Evolutionary conservation across 2,113 vertebrate species (phyloP), one percentile per base, ranked within the genome.

Genomic region (Sarotherodon lohbergeri): DNA sequence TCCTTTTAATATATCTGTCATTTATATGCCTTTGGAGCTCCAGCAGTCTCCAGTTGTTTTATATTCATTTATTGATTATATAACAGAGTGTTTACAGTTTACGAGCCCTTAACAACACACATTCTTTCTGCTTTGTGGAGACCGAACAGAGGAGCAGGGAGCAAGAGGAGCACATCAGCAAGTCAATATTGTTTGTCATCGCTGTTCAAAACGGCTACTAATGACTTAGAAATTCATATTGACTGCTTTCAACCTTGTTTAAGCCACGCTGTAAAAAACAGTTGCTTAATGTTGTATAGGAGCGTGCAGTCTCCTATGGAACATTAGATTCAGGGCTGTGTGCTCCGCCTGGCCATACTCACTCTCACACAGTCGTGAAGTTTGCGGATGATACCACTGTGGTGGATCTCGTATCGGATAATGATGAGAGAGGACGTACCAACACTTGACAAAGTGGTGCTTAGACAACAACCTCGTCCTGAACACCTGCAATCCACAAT

Each of bases 51-150:
- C 36, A n/a, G 19, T 34, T 76, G 83, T 82, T 89, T 88, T 50
- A 55, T 89, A 86, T 88, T 73, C 29, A 89, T 85, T 59, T 84
- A 80, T 32, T 80, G 83, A 86, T 86, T 84, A 43, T 34, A 63
- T 46, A 41, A 78, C 16, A 13, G 63, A 43, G 57, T 82, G 54
- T 52, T 79, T 6, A 2, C 43, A 32, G 71, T 50, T 78, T 8
- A 78, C 10, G 16, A 50, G 27, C 43, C 27, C 22, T 81, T 57
- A 83, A 68, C 19, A 12, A 48, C 29, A 68, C 24, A 81, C 19
- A n/a, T 76, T 27, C 9, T 76, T 85, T 57, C 59, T 36, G 66
- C 80, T 59, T 81, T 78, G 24, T 57, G 39, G 52, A 57, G 22
- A 50, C 71, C 5, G 1, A 46, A 46, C 14, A 73, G 68, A 73